Base-by-base conservation (phyloP, 2,797 vertebrate genomes). In the Bufotes viridis region DNA sequence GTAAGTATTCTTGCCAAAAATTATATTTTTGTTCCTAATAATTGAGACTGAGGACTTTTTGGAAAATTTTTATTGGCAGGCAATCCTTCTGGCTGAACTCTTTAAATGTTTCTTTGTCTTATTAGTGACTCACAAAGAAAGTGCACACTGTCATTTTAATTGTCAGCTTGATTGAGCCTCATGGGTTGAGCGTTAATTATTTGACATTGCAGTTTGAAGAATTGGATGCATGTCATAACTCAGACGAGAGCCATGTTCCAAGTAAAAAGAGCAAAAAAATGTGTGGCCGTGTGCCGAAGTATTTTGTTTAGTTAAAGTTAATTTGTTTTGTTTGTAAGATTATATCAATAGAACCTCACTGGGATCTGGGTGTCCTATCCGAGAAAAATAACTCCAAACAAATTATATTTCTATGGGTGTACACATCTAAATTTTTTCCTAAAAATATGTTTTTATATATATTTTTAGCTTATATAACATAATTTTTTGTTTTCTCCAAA, bases 261-360 rank as follows among this genome's bases (percentile, higher is more conserved):
- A 70, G 75, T 6, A 60, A 15, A 51, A 60, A 88, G 61, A 13
- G 22, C 18, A 24, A 18, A 82, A 29, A 51, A 88, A 69, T 53
- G 55, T 72, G 34, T 84, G 75, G 26, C 81, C 20, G 29, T 4
- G 49, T n/a, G 42, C 67, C 67, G 55, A 74, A 61, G 42, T 81
- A 49, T 81, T 81, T 58, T 53, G 42, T 88, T 75, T 85, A 85
- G 76, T 88, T 74, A 55, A 87, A 90, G 90, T 87, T 91, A 93
- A 92, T 90, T 92, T 90, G 81, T 90, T 93, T 92, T 12, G 84
- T 91, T 93, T 72, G 91, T 78, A 91, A 86, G 81, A 92, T 94
- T 91, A 91, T 92, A 90, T 91, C 80, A 91, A 91, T 20, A 91
- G 92, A 93, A 93, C 93, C 78, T 86, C 90, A 82, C 78, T 89